A percentile compares a stretch with the other conserved stretches of the same genome.
phyloP scores from a whole-genome alignment of 2,888 invertebrate species.

The Lampropteryx suffumata region DNA sequence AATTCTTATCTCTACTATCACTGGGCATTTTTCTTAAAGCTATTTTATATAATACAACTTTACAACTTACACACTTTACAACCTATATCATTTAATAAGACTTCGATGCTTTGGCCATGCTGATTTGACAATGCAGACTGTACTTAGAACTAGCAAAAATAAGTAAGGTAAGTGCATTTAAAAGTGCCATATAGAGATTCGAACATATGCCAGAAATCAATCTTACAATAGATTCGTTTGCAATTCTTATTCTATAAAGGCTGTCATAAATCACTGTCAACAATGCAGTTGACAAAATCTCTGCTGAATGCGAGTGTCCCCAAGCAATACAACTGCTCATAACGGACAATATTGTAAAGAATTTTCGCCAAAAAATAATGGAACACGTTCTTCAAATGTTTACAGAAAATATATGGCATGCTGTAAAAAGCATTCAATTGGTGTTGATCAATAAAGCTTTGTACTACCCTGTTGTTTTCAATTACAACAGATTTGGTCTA shows the following conservation, averaged over 20 bases:
- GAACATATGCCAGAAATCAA: constrained; percentile 18
- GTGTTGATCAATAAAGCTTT: constrained; percentile 23
- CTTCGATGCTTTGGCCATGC: constrained; percentile 78
- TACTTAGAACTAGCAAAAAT: constrained; percentile 34
- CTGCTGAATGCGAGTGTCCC: constrained; percentile 41
- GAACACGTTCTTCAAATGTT: constrained; percentile 55
- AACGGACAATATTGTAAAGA: constrained; percentile 53
- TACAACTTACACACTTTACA: constrained; percentile 72
- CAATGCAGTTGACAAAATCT: constrained; percentile 64
- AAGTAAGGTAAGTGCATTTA: constrained; percentile 16
- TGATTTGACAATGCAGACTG: constrained; percentile 47
- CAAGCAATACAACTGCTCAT: constrained; percentile 48
- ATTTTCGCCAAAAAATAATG: constrained; percentile 50
- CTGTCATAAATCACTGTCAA: constrained; percentile 70
- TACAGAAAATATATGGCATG: constrained; percentile 62
- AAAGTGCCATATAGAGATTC: constrained; percentile 11
- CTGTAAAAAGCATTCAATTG: constrained; percentile 60
- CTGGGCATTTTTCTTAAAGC: constrained; percentile 71
- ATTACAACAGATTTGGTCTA: constrained; percentile 45
- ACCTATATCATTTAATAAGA: constrained; percentile 60
- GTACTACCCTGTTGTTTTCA: constrained; percentile 55
- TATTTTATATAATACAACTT: constrained; percentile 52
- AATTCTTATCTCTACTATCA: constrained; percentile 79
- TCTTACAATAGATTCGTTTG: constrained; percentile 37
- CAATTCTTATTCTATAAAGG: constrained; percentile 46